Conservation (phyloP, 2,113 vertebrate species). For the Zapus hudsonius region DNA sequence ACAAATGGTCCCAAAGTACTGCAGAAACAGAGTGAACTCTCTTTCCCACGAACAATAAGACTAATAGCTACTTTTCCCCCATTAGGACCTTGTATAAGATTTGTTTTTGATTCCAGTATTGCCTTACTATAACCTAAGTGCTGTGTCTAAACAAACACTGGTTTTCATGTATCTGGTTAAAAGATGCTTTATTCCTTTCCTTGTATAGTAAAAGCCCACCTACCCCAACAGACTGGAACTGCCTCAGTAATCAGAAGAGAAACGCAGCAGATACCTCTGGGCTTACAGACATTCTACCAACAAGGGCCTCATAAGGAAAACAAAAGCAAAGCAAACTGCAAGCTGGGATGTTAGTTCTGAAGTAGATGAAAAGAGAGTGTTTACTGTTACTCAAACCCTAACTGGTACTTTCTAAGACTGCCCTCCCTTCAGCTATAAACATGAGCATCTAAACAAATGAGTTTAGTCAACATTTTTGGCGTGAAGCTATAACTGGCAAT, state of each 20-base stretch:
- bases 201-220: constrained; percentile 64
- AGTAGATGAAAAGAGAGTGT: constrained; percentile 44
- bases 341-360: constrained; percentile 45
- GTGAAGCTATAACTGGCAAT: constrained; percentile 84
- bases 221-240: constrained; percentile 70
- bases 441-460: constrained; percentile 55
- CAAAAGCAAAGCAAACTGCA: constrained; percentile 50
- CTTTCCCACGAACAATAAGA: constrained; percentile 44
- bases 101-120: constrained; percentile 64
- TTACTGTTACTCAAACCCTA: constrained; percentile 3
- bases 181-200: constrained; percentile 73
- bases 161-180: constrained; percentile 71
- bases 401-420: constrained; percentile 28
- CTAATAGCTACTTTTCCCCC: constrained; percentile 61
- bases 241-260: constrained; percentile 72
- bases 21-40: constrained; percentile 64
- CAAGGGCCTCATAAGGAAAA: constrained; percentile 44
- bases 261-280: constrained; percentile 54
- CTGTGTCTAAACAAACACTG: constrained; percentile 62
- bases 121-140: constrained; percentile 72
- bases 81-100: constrained; percentile 58
- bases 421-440: constrained; percentile 29
- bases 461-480: constrained; percentile 72
- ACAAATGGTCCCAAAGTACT: constrained; percentile 70
- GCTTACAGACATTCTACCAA: constrained; percentile 58